Conservation (phyloP, 1,140 invertebrate genomes). For the Hypsibius dujardini region DNA sequence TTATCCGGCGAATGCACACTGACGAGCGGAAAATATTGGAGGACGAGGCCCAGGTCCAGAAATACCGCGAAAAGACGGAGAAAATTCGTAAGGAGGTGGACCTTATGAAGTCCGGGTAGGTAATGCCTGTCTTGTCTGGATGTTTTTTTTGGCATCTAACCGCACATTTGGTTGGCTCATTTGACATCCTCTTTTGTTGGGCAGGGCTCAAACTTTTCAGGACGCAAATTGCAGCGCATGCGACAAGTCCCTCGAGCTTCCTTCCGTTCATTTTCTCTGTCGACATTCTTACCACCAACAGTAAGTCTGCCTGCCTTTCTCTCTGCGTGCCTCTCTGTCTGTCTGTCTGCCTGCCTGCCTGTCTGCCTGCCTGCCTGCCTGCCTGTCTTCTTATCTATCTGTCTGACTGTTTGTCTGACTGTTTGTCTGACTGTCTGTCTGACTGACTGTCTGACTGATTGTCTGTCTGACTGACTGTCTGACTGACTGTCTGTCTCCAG, state of each 20-base stretch:
- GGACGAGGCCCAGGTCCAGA: slow-evolving; percentile 52
- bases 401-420: too few relatives aligned
- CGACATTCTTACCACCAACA: slow-evolving; percentile 82
- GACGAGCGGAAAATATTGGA: slow-evolving; percentile 56
- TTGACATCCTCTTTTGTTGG: slow-evolving; percentile 23
- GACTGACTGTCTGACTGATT: too few relatives aligned
- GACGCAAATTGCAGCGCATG: slow-evolving; percentile 67
- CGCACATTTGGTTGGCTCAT: slow-evolving; percentile 18
- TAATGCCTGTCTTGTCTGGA: not conserved
- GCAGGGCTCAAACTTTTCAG: slow-evolving; percentile 50
- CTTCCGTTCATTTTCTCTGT: slow-evolving; percentile 81
- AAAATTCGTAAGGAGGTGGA: slow-evolving; percentile 56
- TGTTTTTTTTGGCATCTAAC: not conserved
- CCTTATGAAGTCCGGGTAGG: slow-evolving; percentile 47
- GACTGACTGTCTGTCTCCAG: too few relatives aligned
- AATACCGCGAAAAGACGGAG: slow-evolving; percentile 56
- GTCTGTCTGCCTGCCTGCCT: too few relatives aligned
- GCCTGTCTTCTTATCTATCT: too few relatives aligned
- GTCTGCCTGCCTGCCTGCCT: too few relatives aligned
- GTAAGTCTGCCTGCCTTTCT: slow-evolving; percentile 37
- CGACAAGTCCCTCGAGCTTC: slow-evolving; percentile 63
- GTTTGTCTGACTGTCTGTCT: too few relatives aligned
- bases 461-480: too few relatives aligned
- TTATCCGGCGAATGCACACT: slow-evolving; percentile 51
- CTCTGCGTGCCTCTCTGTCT: not conserved